phyloP scores from a whole-genome alignment of 2,113 vertebrate genomes.

The Toxotes jaculatrix region DNA sequence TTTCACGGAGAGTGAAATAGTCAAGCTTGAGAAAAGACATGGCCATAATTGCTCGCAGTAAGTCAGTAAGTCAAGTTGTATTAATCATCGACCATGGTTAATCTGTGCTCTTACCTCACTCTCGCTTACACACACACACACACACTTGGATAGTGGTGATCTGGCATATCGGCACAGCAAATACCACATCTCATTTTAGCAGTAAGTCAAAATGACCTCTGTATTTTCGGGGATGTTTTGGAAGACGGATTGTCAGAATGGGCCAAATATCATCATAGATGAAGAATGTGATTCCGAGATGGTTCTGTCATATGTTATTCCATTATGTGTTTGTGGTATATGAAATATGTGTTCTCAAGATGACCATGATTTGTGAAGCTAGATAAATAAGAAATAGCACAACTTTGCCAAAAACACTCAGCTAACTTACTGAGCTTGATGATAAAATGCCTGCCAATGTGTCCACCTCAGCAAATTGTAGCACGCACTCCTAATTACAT shows the following conservation, averaged over 20 bases:
- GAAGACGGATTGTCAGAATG: constrained; percentile 61
- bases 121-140: constrained; percentile 23
- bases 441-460: constrained; percentile 73
- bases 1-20: constrained; percentile 76
- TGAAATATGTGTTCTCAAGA: constrained; percentile 75
- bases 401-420: constrained; percentile 66
- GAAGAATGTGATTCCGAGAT: constrained; percentile 76
- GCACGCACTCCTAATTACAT: constrained; percentile 71
- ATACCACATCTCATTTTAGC: constrained; percentile 66
- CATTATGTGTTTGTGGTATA: constrained; percentile 75
- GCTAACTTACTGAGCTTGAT: constrained; percentile 63
- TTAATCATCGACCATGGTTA: constrained; percentile 81
- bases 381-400: constrained; percentile 69
- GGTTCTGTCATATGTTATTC: constrained; percentile 77
- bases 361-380: constrained; percentile 77
- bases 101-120: constrained; percentile 79
- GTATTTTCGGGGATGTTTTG: constrained; percentile 68
- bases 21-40: constrained; percentile 82
- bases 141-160: constrained; percentile 60
- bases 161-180: constrained; percentile 60
- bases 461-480: constrained; percentile 72
- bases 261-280: constrained; percentile 74
- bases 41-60: constrained; percentile 81
- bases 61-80: constrained; percentile 84
- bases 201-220: constrained; percentile 72